Base-by-base conservation (phyloP, 2,888 invertebrate genomes). In the Sarcophaga caerulescens region DNA sequence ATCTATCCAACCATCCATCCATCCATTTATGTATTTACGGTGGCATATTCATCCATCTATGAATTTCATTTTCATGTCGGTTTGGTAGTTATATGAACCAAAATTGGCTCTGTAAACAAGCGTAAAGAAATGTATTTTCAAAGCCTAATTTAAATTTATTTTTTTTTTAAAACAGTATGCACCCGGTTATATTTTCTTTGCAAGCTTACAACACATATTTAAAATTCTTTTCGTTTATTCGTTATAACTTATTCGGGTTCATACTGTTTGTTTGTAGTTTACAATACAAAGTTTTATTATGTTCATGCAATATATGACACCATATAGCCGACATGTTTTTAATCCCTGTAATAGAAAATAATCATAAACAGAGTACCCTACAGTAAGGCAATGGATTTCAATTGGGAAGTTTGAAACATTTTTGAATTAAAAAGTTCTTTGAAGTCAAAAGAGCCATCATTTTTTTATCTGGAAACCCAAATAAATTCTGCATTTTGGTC, bases 51-150 rank as follows among this genome's bases (percentile, higher is more conserved):
- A 47, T 47, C 14, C 19, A 57, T 70, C 17, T 70, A 52, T 71
- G 8, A 52, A 68, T 68, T n/a, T 52, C 35, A 35, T 35, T 35
- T 35, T 35, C 35, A 35, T 35, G 35, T 14, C 47, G 17, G 45
- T 78, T 52, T 59, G 44, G 21, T 69, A 63, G 14, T 75, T 68
- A 68, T 68, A 19, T 65, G 19, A 44, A 66, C n/a, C 57, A 76
- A 78, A 82, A 21, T 73, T 78, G n/a, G 65, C 74, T 84, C 59
- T 65, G 10, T 35, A 35, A 79, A 79, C 69, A 84, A 70, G 75
- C 74, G 74, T 79, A 59, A 79, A 74, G 35, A 66, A 71, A 35
- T 44, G 4, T 19, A 10, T 65, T 71, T 76, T 76, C n/a, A n/a
- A 74, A 47, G 17, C 14, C 25, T 11, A 23, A 52, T 52, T 52